A percentile compares a stretch with the other conserved stretches of the same genome.
These are phyloP conservation scores for Helicoverpa armigera DNA, from an alignment of 1,140 invertebrate species.

Conservation along the genomic window DNA sequence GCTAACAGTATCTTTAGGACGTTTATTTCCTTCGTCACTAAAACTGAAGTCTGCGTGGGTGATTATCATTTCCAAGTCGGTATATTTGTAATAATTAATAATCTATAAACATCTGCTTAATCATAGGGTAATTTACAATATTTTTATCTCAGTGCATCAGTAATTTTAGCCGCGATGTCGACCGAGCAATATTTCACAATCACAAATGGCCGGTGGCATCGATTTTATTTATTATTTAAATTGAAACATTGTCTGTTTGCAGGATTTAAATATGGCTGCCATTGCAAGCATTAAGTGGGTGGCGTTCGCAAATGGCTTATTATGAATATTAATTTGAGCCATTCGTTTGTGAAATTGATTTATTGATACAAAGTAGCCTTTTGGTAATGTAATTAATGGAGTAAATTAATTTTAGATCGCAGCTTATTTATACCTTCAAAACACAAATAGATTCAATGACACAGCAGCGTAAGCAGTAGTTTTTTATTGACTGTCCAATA, in stretches of 20 bases:
- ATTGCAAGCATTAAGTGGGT: constrained; percentile 35
- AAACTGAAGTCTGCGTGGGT: constrained; percentile 14
- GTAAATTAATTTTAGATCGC: not conserved
- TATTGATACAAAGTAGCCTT: constrained; percentile 9
- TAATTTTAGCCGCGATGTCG: constrained; percentile 25
- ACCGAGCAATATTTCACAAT: constrained; percentile 42
- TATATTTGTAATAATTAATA: constrained; percentile 34
- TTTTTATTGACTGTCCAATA: too few species aligned
- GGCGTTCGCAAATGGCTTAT: constrained; percentile 21
- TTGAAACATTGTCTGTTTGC: constrained; percentile 45
- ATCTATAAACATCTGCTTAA: constrained; percentile 42
- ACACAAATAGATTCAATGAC: too few species aligned
- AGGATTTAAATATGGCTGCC: constrained; percentile 35
- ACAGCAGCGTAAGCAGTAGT: too few species aligned
- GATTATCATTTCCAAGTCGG: not conserved
- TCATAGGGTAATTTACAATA: constrained; percentile 42
- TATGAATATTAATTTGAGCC: constrained; percentile 30
- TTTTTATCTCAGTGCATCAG: constrained; percentile 35
- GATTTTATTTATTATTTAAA: constrained; percentile 44
- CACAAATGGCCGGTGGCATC: constrained; percentile 40
- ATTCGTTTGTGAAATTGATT: constrained; percentile 21
- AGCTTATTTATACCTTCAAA: not conserved
- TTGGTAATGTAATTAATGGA: not conserved
- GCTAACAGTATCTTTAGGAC: too few species aligned
- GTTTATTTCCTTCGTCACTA: constrained; percentile 6